Evolutionary conservation across 2,888 invertebrate genomes (phyloP).

Genomic region (Azorinus chamasolen): DNA sequence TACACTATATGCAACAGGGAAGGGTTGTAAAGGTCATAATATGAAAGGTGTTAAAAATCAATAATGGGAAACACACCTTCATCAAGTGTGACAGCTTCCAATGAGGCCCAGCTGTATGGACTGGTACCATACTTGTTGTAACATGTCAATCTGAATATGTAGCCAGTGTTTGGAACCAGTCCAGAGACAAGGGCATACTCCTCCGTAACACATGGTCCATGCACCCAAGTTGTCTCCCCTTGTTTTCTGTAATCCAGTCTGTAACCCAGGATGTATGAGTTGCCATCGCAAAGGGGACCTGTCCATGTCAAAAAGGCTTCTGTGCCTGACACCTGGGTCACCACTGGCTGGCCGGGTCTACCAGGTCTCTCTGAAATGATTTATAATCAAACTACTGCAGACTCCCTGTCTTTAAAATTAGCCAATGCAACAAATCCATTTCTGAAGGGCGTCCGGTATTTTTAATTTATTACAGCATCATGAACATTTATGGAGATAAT

Average conservation of each 20-base stretch:
- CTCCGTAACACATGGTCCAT: slow-evolving; percentile 95
- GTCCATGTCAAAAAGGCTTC: slow-evolving; percentile 97
- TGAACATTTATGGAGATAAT: no score
- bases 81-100: slow-evolving; percentile 90
- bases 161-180: slow-evolving; percentile 92
- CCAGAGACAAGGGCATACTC: slow-evolving; percentile 95
- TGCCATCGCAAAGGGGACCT: slow-evolving; percentile 96
- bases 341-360: slow-evolving; percentile 96
- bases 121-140: slow-evolving; percentile 98
- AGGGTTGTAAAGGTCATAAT: no score
- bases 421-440: no score
- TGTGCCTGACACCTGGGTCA: slow-evolving; percentile 92
- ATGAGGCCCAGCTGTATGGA: slow-evolving; percentile 94
- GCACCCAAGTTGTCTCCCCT: slow-evolving; percentile 89
- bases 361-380: slow-evolving; percentile 90
- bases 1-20: no score
- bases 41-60: no score
- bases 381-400: no score
- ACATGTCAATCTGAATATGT: slow-evolving; percentile 96
- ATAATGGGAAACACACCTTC: slow-evolving; percentile 78
- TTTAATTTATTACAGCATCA: no score
- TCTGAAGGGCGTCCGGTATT: no score
- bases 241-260: slow-evolving; percentile 90
- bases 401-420: no score
- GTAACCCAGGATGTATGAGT: slow-evolving; percentile 95